Evolutionary conservation across 2,113 vertebrate genomes (phyloP).

Genomic region (Pseudorhombus dupliciocellatus): DNA sequence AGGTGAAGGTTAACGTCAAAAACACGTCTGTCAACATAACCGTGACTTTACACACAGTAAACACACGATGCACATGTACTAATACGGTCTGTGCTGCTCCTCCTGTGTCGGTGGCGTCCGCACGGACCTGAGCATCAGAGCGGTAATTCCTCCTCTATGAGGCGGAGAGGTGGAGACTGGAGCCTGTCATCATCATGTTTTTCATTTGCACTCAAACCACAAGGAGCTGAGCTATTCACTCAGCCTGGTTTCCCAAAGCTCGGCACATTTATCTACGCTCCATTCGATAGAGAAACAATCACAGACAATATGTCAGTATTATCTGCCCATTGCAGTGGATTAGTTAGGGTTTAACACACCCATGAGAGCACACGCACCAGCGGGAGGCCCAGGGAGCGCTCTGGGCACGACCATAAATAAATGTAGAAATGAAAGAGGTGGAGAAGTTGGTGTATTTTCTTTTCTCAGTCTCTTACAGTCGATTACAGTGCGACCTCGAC

Average conservation of each 20-base stretch:
- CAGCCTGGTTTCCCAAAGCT: background rate
- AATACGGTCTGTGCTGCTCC: background rate
- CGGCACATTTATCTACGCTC: conserved; percentile 4
- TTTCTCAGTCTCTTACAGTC: conserved; percentile 67
- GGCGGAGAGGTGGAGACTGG: conserved; percentile 49
- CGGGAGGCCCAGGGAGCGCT: conserved; percentile 2
- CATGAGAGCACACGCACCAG: conserved; percentile 16
- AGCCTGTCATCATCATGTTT: conserved; percentile 55
- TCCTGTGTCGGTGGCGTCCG: conserved; percentile 5
- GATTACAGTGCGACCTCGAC: conserved; percentile 74
- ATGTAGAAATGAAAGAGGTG: conserved; percentile 52
- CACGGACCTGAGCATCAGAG: conserved; percentile 15
- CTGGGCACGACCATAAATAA: conserved; percentile 64
- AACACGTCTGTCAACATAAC: background rate
- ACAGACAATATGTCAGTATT: conserved; percentile 4
- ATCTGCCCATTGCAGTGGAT: conserved; percentile 7
- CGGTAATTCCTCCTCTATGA: conserved; percentile 59
- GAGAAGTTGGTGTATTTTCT: conserved; percentile 63
- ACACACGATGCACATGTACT: background rate
- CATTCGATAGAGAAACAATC: conserved; percentile 6
- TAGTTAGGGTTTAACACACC: background rate
- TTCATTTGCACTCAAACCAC: conserved; percentile 33
- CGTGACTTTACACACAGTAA: background rate
- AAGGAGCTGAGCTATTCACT: conserved; percentile 1
- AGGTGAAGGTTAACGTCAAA: no score